phyloP scores from a whole-genome alignment of 2,888 invertebrate genomes.

The Hybos culiciformis region DNA sequence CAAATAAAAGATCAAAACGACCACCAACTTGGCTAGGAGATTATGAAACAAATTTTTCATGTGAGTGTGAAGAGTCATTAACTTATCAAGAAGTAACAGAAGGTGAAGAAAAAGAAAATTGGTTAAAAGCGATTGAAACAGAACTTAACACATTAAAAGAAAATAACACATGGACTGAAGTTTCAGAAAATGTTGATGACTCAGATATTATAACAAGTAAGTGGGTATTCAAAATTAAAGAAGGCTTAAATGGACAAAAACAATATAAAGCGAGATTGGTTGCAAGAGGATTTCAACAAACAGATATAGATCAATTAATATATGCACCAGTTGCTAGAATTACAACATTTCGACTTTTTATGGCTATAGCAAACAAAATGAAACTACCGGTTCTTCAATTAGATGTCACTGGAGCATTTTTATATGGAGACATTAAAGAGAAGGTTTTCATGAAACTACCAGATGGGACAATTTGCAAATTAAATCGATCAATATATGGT shows the following conservation, averaged over 20 bases:
- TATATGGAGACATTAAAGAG: not conserved
- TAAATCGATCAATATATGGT: not conserved
- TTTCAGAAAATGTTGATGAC: no score
- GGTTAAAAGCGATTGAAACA: not conserved
- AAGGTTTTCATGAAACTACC: not conserved
- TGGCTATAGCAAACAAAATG: not conserved
- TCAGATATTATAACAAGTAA: constrained; percentile 11
- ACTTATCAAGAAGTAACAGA: not conserved
- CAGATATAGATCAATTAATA: constrained; percentile 17
- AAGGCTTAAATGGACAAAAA: constrained; percentile 13
- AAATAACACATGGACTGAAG: not conserved
- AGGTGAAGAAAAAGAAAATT: not conserved
- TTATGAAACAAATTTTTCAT: not conserved
- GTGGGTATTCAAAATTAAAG: constrained; percentile 18
- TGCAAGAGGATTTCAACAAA: constrained; percentile 19
- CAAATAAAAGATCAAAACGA: not conserved
- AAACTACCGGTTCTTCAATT: not conserved
- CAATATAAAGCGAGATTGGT: constrained; percentile 19
- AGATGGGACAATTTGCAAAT: not conserved
- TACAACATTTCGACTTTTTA: constrained; percentile 11
- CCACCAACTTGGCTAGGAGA: not conserved
- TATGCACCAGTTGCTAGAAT: constrained; percentile 19
- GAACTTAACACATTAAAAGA: not conserved
- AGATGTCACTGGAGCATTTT: not conserved
- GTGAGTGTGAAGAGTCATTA: not conserved